Evolutionary conservation across 2,797 vertebrate genomes (phyloP).

Genomic region (Hemibagrus guttatus): DNA sequence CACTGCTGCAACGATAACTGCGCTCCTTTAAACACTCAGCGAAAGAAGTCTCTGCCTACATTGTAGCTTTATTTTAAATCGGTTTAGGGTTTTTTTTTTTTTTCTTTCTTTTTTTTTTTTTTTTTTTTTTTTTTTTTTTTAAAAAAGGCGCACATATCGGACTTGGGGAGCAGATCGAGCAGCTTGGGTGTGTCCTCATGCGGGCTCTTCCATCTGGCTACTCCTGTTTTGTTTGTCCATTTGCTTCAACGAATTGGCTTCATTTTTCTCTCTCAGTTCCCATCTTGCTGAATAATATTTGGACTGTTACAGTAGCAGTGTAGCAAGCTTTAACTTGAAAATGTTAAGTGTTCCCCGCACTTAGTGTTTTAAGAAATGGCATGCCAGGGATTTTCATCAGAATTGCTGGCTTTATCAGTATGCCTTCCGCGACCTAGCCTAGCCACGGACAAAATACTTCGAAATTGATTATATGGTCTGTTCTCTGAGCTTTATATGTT

Average conservation of each 20-base stretch:
- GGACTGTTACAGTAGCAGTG: background rate
- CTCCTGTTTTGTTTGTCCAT: background rate
- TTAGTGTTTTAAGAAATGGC: background rate
- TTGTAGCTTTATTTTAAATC: slow-evolving; percentile 60
- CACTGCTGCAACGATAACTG: slow-evolving; percentile 53
- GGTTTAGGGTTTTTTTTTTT: slow-evolving; percentile 35
- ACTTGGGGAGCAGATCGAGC: slow-evolving; percentile 25
- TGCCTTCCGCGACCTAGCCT: background rate
- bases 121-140: background rate
- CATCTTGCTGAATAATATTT: background rate
- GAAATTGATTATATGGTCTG: background rate
- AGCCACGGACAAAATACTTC: background rate
- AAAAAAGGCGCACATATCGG: slow-evolving; percentile 23
- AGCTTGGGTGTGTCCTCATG: slow-evolving; percentile 51
- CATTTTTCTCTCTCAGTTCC: background rate
- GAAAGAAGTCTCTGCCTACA: slow-evolving; percentile 52
- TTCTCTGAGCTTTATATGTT: background rate
- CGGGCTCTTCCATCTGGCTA: slow-evolving; percentile 14
- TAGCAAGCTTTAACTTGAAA: background rate
- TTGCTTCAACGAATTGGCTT: background rate
- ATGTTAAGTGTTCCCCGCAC: background rate
- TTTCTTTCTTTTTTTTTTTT: slow-evolving; percentile 31
- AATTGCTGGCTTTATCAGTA: background rate
- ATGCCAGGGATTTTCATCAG: too few relatives aligned
- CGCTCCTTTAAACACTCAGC: slow-evolving; percentile 4